These are phyloP conservation scores for Aulostomus chinensis DNA, from an alignment of 2,797 vertebrate genomes.

Conservation along the genomic window DNA sequence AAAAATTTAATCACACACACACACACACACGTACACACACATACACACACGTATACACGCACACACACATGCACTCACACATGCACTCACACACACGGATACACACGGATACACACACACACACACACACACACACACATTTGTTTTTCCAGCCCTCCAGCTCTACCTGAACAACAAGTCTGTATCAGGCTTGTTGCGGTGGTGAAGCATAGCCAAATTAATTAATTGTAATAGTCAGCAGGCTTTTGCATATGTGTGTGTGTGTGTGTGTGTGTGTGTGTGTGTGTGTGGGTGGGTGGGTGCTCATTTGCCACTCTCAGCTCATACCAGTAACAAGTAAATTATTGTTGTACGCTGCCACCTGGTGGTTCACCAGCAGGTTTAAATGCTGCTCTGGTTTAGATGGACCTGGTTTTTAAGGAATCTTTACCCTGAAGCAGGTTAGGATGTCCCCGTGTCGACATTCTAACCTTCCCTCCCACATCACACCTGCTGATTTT, in stretches of 20 bases:
- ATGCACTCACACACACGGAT: constrained; percentile 16
- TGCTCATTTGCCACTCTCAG: background rate
- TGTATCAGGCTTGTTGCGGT: background rate
- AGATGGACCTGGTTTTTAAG: too few relatives aligned
- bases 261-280: background rate
- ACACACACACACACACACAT: constrained; percentile 3
- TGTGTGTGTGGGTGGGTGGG: background rate
- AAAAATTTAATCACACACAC: constrained; percentile 10
- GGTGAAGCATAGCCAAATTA: constrained; percentile 18
- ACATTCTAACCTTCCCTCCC: background rate
- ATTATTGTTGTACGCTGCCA: constrained; percentile 48
- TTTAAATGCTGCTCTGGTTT: background rate
- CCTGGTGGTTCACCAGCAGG: constrained; percentile 48
- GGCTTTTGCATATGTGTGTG: too few relatives aligned
- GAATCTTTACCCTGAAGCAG: too few relatives aligned
- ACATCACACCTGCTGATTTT: background rate
- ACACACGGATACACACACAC: constrained; percentile 13
- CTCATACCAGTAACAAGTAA: too few relatives aligned
- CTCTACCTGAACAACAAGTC: constrained; percentile 15
- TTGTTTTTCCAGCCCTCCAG: constrained; percentile 23
- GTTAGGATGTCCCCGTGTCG: too few relatives aligned
- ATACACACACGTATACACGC: constrained; percentile 1
- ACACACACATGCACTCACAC: background rate
- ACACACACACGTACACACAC: constrained; percentile 14
- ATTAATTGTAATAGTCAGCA: constrained; percentile 1